Conservation (phyloP, 35 echinoderm and acorn worm species). For the Amphiura filiformis region DNA sequence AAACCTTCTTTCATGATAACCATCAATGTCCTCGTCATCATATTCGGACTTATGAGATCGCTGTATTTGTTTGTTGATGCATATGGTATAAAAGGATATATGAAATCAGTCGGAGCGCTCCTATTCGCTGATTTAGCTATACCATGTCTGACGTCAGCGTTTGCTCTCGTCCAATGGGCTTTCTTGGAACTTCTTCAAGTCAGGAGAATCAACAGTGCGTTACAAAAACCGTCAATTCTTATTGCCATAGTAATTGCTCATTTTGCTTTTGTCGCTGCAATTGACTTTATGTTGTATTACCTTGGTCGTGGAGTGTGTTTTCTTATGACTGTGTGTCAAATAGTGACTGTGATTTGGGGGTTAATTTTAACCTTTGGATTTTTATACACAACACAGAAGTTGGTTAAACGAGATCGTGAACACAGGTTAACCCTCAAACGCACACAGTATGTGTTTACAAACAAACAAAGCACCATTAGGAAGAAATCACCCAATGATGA, state of each 20-base stretch:
- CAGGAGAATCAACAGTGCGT: neutral
- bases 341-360: slow-evolving; percentile 6
- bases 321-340: slow-evolving; percentile 12
- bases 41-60: neutral
- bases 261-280: neutral
- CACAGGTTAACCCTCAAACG: neutral
- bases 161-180: slow-evolving; percentile 7
- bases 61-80: slow-evolving; percentile 12
- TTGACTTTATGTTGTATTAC: slow-evolving; percentile 5
- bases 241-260: neutral
- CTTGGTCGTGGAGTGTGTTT: neutral
- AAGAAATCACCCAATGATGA: too few relatives aligned
- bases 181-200: slow-evolving; percentile 8
- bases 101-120: neutral
- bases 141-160: slow-evolving; percentile 33
- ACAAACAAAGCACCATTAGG: too few relatives aligned
- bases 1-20: slow-evolving; percentile 8
- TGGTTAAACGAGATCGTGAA: neutral
- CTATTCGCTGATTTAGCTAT: slow-evolving; percentile 28
- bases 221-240: neutral
- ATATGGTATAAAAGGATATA: neutral
- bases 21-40: slow-evolving; percentile 21
- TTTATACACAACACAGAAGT: neutral
- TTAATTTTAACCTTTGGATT: slow-evolving; percentile 3
- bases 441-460: too few relatives aligned